Evolutionary conservation across 2,797 vertebrate species (phyloP).

Genomic region (Sebastes nivosus): DNA sequence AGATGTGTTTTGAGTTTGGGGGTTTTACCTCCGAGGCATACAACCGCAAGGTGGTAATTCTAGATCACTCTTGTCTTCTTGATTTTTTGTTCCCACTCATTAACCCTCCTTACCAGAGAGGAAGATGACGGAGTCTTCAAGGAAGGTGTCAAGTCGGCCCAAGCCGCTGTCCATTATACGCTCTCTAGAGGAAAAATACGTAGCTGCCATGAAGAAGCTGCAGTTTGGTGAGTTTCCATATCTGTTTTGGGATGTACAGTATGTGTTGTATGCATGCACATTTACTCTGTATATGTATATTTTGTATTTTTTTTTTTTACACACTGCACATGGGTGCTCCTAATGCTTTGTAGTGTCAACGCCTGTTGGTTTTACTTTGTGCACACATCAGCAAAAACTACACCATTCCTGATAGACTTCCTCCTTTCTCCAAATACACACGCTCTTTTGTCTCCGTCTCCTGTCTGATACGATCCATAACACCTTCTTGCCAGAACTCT

Average conservation of each 20-base stretch:
- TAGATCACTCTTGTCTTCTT: neutral
- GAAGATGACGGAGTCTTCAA: conserved; percentile 93
- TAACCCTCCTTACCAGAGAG: conserved; percentile 82
- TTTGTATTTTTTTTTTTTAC: neutral
- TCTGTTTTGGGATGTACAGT: neutral
- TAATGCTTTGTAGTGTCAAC: too few species aligned
- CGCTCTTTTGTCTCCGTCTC: neutral
- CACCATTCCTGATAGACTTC: neutral
- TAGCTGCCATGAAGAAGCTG: conserved; percentile 96
- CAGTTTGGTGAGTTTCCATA: conserved; percentile 90
- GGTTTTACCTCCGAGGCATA: too few species aligned
- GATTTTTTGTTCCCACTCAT: neutral
- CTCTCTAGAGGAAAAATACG: conserved; percentile 97
- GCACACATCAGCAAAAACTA: too few species aligned
- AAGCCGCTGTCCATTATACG: conserved; percentile 92
- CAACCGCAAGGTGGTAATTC: too few species aligned
- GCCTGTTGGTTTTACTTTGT: too few species aligned
- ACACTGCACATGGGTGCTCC: too few species aligned
- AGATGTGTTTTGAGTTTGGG: too few species aligned
- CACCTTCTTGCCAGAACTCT: neutral
- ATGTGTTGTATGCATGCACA: neutral
- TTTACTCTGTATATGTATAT: neutral
- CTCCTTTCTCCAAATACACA: neutral
- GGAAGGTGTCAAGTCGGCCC: conserved; percentile 88
- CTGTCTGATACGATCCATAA: conserved; percentile 17